Conservation (phyloP, 2,797 vertebrate species). For the Myotis findleyi region DNA sequence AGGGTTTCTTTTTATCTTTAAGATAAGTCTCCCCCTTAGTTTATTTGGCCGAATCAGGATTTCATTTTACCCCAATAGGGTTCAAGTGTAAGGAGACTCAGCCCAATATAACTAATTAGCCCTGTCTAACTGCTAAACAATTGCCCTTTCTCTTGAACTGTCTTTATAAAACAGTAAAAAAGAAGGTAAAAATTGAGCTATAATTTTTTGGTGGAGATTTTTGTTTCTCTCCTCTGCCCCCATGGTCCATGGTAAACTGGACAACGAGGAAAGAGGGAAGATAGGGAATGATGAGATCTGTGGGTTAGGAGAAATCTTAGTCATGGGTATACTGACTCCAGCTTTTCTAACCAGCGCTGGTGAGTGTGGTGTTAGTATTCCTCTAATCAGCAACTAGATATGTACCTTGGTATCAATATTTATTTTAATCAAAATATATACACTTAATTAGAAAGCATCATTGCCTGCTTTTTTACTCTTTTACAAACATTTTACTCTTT, state of each 20-base stretch:
- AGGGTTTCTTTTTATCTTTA: conserved; percentile 3
- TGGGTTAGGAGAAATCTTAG: neutral
- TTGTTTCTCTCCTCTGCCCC: neutral
- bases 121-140: neutral
- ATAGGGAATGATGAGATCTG: neutral
- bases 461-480: neutral
- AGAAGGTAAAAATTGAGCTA: neutral
- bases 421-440: conserved; percentile 46
- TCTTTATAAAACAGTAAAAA: neutral
- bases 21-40: neutral
- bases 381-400: neutral
- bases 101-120: neutral
- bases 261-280: neutral
- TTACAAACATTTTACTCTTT: neutral
- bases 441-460: conserved; percentile 32
- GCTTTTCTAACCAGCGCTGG: neutral
- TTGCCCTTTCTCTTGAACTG: neutral
- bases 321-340: neutral
- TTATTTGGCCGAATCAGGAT: neutral
- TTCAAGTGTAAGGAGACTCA: neutral
- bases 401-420: neutral
- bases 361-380: neutral
- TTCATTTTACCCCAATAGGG: neutral
- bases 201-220: neutral
- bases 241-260: neutral